Evolutionary conservation across 2,888 invertebrate genomes (phyloP), one percentile per base, ranked within the genome.

Genomic region (Thumatha senex): DNA sequence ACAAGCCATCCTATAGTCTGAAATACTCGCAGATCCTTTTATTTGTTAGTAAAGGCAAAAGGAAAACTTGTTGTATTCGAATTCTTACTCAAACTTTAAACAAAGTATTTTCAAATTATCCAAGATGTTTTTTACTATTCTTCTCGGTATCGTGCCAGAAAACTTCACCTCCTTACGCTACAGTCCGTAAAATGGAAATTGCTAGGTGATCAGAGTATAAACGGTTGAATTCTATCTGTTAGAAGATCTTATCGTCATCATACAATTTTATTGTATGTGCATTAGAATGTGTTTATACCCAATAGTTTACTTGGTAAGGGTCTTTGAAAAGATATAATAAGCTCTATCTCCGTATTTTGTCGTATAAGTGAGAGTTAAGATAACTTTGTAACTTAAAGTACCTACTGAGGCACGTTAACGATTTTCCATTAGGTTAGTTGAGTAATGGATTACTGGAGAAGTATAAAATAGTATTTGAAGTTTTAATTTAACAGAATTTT

Each of bases 301-400:
- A 56, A 62, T 59, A 62, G 62, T 63, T 66, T 62, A 63, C 62
- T 55, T 56, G 49, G 51, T 46, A 66, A 63, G 53, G 58, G 51
- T 29, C 62, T 62, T 51, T 61, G 66, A 62, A 65, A 56, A 40
- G 53, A 40, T 35, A 55, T 53, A 45, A 58, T 50, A 58, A 54
- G 49, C 30, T 34, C 51, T 59, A 56, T 58, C 56, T 53, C 51
- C 46, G 44, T 39, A 49, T 3, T 48, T 33, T 38, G 2, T 38
- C 42, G 42, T 43, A 43, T 42, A 11, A 13, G 18, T 12, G 12
- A 11, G 10, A 10, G 24, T 18, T 35, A 31, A 18, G 13, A n/a
- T 1, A 4, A 12, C 30, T n/a, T 3, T 41, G n/a, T 31, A 33
- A 0, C 1, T 33, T 11, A 5, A 30, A 0, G 30, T 9, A 5